These are phyloP conservation scores for Cheilosia grossa DNA, from an alignment of 2,888 invertebrate genomes.

Conservation along the genomic window DNA sequence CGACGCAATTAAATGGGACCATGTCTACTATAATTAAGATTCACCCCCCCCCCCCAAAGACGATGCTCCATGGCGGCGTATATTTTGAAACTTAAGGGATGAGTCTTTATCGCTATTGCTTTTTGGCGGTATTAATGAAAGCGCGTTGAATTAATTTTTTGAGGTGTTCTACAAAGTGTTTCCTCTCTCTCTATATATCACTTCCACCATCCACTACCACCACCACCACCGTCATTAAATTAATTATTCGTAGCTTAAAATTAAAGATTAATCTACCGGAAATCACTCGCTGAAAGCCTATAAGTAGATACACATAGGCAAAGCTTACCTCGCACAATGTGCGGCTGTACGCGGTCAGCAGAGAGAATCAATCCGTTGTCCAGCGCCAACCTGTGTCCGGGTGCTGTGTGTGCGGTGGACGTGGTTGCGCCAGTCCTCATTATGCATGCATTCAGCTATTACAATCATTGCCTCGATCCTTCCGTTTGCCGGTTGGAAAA, in stretches of 20 bases:
- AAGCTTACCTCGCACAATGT: neutral
- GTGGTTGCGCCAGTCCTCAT: neutral
- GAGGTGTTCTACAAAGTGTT: constrained; percentile 6
- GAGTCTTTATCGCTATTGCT: constrained; percentile 14
- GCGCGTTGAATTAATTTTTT: constrained; percentile 63
- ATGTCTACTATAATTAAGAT: constrained; percentile 43
- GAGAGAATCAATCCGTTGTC: constrained; percentile 19
- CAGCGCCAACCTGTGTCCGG: neutral
- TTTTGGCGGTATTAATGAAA: constrained; percentile 24
- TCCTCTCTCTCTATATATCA: neutral
- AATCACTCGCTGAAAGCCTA: constrained; percentile 23
- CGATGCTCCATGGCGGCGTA: neutral
- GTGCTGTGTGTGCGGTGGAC: neutral
- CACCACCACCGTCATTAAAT: constrained; percentile 30
- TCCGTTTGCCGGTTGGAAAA: constrained; percentile 14
- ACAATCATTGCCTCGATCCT: constrained; percentile 29
- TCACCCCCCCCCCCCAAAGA: constrained; percentile 7
- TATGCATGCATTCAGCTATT: constrained; percentile 14
- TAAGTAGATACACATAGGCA: neutral
- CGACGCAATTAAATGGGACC: constrained; percentile 50
- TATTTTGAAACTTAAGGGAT: constrained; percentile 44
- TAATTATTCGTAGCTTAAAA: constrained; percentile 61
- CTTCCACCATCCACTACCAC: neutral
- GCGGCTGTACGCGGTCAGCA: constrained; percentile 7
- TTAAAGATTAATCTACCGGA: constrained; percentile 64